Base-by-base conservation (phyloP, 2,888 invertebrate genomes). In the Pandemis heparana region DNA sequence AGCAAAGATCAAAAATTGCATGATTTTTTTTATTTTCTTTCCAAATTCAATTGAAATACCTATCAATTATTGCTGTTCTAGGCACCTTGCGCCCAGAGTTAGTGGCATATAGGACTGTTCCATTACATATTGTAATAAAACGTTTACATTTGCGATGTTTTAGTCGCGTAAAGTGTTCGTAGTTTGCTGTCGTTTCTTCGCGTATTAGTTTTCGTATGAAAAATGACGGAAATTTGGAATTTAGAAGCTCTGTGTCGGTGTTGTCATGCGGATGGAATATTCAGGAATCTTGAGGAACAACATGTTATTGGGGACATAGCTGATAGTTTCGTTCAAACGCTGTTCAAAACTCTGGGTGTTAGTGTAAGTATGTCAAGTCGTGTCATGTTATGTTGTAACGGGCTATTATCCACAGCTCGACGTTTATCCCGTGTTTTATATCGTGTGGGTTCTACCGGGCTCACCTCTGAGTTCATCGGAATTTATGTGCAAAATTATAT, bases 191-290 rank as follows among this genome's bases (percentile, higher is more conserved):
- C 9, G 53, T 14, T 48, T 48, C 5, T 48, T 48, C 1, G 5
- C n/a, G 48, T 48, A n/a, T n/a, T 48, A 48, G n/a, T 48, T 48
- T 48, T n/a, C 14, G 10, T 8, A 7, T 70, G 5, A 46, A 56
- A 65, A 66, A 79, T 79, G 79, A n/a, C 78, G 2, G 76, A 77
- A 64, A 79, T 80, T 53, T 79, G 73, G 74, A 80, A 66, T 63
- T 71, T 80, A 8, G 70, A 65, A 16, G 68, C 76, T 9, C 69
- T 80, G n/a, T 80, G 80, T 59, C 78, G 81, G n/a, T 81, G 80
- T 67, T 81, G 81, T 69, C 81, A 79, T 59, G 71, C 74, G 1
- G 79, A 79, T 63, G 81, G 81, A 0, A 70, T 32, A 16, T 79
- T 80, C 60, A 81, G 75, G 51, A 74, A 62, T 43, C 68, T 81